Percentiles rank a stretch among this genome's conserved stretches.
phyloP scores from a whole-genome alignment of 2,797 vertebrate genomes.

The Acrossocheilus fasciatus region DNA sequence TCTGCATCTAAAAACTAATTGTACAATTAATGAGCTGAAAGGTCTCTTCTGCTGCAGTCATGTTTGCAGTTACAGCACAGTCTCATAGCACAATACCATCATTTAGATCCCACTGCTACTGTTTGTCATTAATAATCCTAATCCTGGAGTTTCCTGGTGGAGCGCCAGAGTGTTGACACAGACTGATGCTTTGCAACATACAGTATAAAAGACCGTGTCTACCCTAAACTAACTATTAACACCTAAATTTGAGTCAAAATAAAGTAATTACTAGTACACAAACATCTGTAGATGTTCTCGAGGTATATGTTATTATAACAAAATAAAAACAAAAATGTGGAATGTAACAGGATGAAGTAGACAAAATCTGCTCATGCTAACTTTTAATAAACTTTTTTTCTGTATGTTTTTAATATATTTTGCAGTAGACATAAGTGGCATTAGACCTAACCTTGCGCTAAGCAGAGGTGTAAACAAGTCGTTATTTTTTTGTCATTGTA shows the following conservation, averaged over 20 bases:
- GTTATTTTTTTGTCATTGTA: neutral
- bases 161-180: neutral
- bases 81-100: neutral
- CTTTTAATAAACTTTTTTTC: neutral
- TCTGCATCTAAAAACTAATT: neutral
- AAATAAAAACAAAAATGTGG: neutral
- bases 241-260: neutral
- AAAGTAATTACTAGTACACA: neutral
- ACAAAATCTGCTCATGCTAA: neutral
- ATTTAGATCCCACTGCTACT: neutral
- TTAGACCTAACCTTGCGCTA: neutral
- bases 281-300: neutral
- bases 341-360: neutral
- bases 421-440: neutral
- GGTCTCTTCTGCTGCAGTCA: neutral
- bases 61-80: neutral
- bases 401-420: neutral
- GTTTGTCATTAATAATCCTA: neutral
- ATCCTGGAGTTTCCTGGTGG: neutral
- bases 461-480: neutral
- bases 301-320: neutral
- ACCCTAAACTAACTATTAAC: conserved; percentile 5
- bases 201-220: neutral
- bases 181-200: neutral
- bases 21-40: conserved; percentile 11